Base-by-base conservation (phyloP, 2,888 invertebrate species). In the Vandiemenella viatica region DNA sequence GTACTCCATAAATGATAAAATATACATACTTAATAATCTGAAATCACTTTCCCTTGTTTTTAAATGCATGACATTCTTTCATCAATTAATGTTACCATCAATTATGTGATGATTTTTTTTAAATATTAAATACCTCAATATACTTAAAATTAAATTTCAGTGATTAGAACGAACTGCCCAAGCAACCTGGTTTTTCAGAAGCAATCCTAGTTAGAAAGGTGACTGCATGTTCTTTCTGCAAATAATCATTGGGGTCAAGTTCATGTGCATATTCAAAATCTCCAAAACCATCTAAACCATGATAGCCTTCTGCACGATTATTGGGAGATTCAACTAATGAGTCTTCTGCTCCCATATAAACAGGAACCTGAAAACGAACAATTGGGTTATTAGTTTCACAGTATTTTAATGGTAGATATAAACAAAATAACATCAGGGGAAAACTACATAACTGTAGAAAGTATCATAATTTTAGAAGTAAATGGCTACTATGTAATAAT, bases 231-330 rank as follows among this genome's bases (percentile, higher is more conserved):
- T 56, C 56, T 4, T 50, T 45, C 45, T 58, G 60, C 56, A 64
- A 13, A 4, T 32, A n/a, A 32, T 13, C 32, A 32, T 32, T 4
- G 10, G 32, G n/a, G n/a, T 53, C 52, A n/a, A 51, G 51, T 5
- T 51, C 40, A 26, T 49, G 37, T 1, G 55, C 54, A 15, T 57
- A 50, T 1, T 53, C 44, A 10, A 53, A 45, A 62, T 58, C 43
- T 60, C 67, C 57, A 62, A 57, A 49, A 60, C 69, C 51, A 66
- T 58, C 58, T 62, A 64, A 19, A 60, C 68, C 55, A 63, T 61
- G 42, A 63, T 66, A 51, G 20, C 58, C 50, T 6, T 32, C 37
- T 1, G 51, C 45, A 21, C 48, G 26, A n/a, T n/a, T n/a, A 8
- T 45, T 17, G 8, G 38, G 23, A 10, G 50, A 43, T 8, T 46